phyloP scores from a whole-genome alignment of 2,797 vertebrate species.

The Hypotaenidia philippensis region DNA sequence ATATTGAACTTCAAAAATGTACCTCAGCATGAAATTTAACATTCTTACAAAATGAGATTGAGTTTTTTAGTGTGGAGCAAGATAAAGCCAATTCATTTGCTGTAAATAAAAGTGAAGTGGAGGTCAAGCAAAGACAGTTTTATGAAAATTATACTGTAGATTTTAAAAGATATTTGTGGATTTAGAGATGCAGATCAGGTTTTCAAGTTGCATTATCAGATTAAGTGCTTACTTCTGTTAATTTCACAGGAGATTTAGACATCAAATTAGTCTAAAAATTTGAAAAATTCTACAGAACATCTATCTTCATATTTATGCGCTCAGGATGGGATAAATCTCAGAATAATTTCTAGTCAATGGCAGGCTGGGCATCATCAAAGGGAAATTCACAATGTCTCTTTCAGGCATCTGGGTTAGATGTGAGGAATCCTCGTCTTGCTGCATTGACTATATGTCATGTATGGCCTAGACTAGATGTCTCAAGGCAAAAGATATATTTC shows the following conservation, averaged over 20 bases:
- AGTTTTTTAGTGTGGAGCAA: not conserved
- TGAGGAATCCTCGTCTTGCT: not conserved
- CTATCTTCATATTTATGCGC: not conserved
- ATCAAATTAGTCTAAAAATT: not conserved
- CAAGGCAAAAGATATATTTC: not conserved
- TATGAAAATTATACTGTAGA: not conserved
- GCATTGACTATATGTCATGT: not conserved
- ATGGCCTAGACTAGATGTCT: not conserved
- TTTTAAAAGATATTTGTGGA: not conserved
- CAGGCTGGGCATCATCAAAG: not conserved
- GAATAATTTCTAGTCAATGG: not conserved
- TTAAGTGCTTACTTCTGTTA: not conserved
- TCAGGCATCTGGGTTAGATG: not conserved
- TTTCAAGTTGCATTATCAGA: not conserved
- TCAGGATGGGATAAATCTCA: not conserved
- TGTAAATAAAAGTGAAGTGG: not conserved
- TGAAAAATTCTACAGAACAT: not conserved
- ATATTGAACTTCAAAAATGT: not conserved
- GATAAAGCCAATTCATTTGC: not conserved
- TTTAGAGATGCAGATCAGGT: not conserved
- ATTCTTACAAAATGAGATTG: not conserved
- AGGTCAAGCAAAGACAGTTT: not conserved
- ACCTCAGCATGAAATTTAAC: not conserved
- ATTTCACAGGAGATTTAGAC: not conserved
- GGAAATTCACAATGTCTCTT: not conserved